Conservation (phyloP, 2,113 vertebrate genomes). For the Cardinalis cardinalis region DNA sequence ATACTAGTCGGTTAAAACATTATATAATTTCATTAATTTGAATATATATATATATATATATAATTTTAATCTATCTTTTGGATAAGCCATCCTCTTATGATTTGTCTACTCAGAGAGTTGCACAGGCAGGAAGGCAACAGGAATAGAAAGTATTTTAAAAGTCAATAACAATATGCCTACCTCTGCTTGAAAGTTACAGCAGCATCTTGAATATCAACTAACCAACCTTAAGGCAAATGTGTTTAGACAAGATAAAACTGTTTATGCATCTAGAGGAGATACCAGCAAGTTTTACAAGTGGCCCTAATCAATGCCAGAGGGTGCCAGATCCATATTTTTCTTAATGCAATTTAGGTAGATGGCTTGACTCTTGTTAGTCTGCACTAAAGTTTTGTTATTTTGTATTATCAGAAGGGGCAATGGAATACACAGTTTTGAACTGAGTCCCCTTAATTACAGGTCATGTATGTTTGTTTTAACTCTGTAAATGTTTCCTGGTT, state of each 20-base stretch:
- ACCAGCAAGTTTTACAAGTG: not conserved
- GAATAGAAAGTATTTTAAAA: constrained; percentile 12
- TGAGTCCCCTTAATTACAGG: not conserved
- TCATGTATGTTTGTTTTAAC: not conserved
- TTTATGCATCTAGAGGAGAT: not conserved
- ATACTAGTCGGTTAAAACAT: not conserved
- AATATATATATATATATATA: not conserved
- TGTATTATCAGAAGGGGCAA: not conserved
- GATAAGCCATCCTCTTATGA: not conserved
- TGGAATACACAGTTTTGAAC: not conserved
- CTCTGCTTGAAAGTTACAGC: not conserved
- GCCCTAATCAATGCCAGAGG: not conserved
- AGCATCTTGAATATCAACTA: not conserved
- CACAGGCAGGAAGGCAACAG: not conserved
- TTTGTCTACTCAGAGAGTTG: not conserved
- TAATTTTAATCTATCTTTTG: not conserved
- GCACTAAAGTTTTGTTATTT: not conserved
- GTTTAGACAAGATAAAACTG: constrained; percentile 31
- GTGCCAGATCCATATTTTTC: not conserved
- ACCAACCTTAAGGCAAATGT: not conserved
- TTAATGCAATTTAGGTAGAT: not conserved
- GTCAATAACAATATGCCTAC: not conserved
- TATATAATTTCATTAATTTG: not conserved
- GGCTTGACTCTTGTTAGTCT: not conserved
- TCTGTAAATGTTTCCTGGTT: not conserved